Base-by-base conservation (phyloP, 2,797 vertebrate species). In the Gambusia yucatana region DNA sequence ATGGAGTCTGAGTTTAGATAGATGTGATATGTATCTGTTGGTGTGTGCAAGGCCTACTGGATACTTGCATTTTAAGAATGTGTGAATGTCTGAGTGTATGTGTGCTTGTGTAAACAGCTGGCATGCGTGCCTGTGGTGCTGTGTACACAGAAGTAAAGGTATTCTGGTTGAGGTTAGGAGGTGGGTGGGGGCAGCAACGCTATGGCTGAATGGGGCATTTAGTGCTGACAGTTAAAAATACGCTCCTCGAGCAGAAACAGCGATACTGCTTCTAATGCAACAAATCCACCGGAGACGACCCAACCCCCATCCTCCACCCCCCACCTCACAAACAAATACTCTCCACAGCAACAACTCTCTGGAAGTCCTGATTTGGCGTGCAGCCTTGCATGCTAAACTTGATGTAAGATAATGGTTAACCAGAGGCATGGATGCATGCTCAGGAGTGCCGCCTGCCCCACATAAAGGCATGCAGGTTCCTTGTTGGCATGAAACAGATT, bases 181-280 rank as follows among this genome's bases (percentile, higher is more conserved):
- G 92, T 92, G 90, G 94, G 93, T 88, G 89, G 92, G 52, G 90
- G 86, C 50, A 77, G 87, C 82, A 77, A 86, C 55, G 85, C 76
- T 13, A 71, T 76, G 80, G 81, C 93, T 96, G 95, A 95, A 95
- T 92, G 94, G 95, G 84, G 91, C 93, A 94, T 96, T 96, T 95
- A 94, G 91, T 94, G 93, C 90, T 86, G 93, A 92, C 87, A 89
- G 94, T 95, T 95, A 95, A 94, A 96, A 95, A 95, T 94, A 94
- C 39, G 52, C 41, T 75, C 86, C 81, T 86, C 0, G 36, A 63
- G 89, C 79, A 89, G 84, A 82, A 88, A 85, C 39, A 72, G 84
- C 67, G 63, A 78, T 72, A 77, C 84, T 84, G 79, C 86, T 86
- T 84, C 79, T 85, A 86, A 86, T 84, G 84, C 86, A 55, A 77